phyloP scores from a whole-genome alignment of 1,140 invertebrate genomes.

The Leptinotarsa texana region DNA sequence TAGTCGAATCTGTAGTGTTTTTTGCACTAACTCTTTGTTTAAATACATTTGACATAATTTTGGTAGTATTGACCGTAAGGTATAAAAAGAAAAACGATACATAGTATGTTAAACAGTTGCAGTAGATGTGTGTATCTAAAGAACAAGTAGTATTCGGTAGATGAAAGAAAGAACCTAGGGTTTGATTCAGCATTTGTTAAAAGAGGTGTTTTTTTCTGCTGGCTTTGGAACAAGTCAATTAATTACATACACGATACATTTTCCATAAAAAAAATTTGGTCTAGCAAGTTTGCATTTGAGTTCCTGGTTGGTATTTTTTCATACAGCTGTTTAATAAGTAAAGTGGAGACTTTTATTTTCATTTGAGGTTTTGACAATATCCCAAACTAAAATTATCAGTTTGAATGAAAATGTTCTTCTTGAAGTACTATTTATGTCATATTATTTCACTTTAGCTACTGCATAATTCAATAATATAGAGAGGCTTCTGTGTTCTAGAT shows the following conservation, averaged over 20 bases:
- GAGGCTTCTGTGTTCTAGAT: no score
- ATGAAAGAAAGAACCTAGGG: neutral
- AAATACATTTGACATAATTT: neutral
- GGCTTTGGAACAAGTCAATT: conserved; percentile 7
- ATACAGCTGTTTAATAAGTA: no score
- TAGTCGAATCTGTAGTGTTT: conserved; percentile 7
- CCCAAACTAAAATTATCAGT: no score
- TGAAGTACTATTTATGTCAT: no score
- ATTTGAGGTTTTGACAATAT: no score
- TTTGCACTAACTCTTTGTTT: conserved; percentile 9
- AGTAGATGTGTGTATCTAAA: neutral
- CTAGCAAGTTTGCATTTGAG: no score
- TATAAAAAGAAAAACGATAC: neutral
- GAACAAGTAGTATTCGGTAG: neutral
- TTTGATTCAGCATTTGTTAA: neutral
- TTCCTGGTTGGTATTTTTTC: no score
- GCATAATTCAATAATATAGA: no score
- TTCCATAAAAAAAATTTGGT: no score
- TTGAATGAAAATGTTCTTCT: no score
- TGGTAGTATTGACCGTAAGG: neutral
- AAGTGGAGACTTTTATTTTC: no score
- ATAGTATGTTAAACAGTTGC: neutral
- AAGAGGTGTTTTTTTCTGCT: neutral
- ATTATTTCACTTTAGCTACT: no score
- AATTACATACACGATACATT: neutral